phyloP scores from a whole-genome alignment of 2,888 invertebrate species.

The Tachina lurida region DNA sequence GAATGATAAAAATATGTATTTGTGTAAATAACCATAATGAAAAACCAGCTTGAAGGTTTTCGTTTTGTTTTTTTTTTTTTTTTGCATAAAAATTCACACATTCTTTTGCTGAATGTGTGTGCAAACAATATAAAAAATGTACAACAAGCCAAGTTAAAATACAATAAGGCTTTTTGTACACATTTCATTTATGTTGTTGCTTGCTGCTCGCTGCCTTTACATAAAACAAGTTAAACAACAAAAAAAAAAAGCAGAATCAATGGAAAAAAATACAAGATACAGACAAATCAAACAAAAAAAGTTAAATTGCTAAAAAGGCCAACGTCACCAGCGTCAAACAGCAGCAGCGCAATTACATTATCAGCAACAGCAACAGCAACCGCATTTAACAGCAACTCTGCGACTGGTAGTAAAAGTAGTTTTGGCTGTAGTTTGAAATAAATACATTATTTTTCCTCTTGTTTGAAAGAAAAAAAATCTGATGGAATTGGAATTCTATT shows the following conservation, averaged over 20 bases:
- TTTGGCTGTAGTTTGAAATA: neutral
- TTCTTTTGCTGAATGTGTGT: conserved; percentile 1
- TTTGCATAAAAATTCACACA: conserved; percentile 27
- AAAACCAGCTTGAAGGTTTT: conserved; percentile 44
- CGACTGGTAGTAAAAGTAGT: conserved; percentile 21
- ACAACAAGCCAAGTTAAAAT: conserved; percentile 42
- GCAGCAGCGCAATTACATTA: conserved; percentile 3
- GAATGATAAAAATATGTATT: conserved; percentile 54
- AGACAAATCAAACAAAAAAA: conserved; percentile 14
- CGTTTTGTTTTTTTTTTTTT: neutral
- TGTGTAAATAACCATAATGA: conserved; percentile 72
- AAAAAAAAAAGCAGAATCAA: conserved; percentile 30
- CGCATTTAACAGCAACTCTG: conserved; percentile 6
- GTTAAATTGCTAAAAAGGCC: conserved; percentile 51
- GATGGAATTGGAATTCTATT: neutral
- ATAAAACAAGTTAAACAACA: conserved; percentile 50
- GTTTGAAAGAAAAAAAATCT: neutral
- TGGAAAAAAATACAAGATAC: conserved; percentile 38
- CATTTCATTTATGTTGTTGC: conserved; percentile 71
- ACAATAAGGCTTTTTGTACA: conserved; percentile 17
- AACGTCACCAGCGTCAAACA: conserved; percentile 36
- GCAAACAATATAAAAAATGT: conserved; percentile 34
- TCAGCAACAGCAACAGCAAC: conserved; percentile 13
- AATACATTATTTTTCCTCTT: neutral
- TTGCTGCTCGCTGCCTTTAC: conserved; percentile 25